Evolutionary conservation across 2,888 invertebrate species (phyloP).

Genomic region (Drosophila merina): DNA sequence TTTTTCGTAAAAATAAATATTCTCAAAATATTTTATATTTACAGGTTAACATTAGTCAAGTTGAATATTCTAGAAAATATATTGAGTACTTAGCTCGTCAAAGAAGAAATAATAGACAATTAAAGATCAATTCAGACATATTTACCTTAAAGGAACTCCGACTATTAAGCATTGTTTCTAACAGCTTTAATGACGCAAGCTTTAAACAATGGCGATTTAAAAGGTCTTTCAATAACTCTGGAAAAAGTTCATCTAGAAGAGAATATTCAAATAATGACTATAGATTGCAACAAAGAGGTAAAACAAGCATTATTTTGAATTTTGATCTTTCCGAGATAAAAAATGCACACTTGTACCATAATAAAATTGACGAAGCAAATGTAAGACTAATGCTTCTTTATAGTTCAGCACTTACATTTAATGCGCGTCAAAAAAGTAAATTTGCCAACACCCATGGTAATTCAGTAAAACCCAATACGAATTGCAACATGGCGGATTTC

Average conservation of each 20-base stretch:
- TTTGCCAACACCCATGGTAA: constrained; percentile 13
- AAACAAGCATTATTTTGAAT: constrained; percentile 62
- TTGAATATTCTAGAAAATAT: constrained; percentile 87
- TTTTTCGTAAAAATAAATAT: neutral
- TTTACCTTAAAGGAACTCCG: constrained; percentile 46
- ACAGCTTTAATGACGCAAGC: constrained; percentile 53
- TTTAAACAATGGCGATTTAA: constrained; percentile 39
- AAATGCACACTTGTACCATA: constrained; percentile 50
- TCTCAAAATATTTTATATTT: constrained; percentile 53
- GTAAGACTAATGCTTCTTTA: constrained; percentile 79
- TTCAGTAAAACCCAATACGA: constrained; percentile 8
- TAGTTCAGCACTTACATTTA: constrained; percentile 67
- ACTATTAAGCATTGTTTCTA: constrained; percentile 73
- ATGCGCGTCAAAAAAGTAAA: constrained; percentile 12
- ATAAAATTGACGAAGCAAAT: constrained; percentile 81
- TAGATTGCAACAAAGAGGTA: constrained; percentile 29
- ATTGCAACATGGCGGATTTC: constrained; percentile 16
- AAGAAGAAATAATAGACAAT: constrained; percentile 45
- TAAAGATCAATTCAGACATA: neutral
- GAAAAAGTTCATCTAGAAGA: neutral
- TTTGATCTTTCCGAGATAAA: constrained; percentile 63
- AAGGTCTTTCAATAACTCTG: constrained; percentile 11
- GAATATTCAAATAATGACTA: neutral
- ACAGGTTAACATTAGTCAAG: constrained; percentile 88
- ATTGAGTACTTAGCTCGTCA: constrained; percentile 85